Evolutionary conservation across 2,888 invertebrate species (phyloP).

Genomic region (Dicyrtoma fusca): DNA sequence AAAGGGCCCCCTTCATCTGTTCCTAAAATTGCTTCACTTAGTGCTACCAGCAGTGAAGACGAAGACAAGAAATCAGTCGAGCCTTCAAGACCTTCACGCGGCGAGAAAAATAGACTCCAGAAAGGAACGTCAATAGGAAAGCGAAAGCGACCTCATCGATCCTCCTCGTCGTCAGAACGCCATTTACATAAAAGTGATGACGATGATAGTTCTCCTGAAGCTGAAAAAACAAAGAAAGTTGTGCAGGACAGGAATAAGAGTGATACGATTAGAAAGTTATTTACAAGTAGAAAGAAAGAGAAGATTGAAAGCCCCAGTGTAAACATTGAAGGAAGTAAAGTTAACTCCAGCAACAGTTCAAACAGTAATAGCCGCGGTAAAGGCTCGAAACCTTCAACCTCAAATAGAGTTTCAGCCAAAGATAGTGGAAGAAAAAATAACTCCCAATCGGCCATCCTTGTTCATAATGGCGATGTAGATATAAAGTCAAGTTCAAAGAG

Average conservation of each 20-base stretch:
- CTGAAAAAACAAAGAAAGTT: conserved; percentile 49
- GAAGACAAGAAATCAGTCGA: conserved; percentile 37
- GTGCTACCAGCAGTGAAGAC: conserved; percentile 55
- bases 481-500: conserved; percentile 20
- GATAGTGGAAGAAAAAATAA: conserved; percentile 51
- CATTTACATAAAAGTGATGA: conserved; percentile 37
- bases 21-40: conserved; percentile 42
- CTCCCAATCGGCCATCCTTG: conserved; percentile 28
- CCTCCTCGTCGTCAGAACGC: conserved; percentile 40
- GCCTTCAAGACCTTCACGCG: conserved; percentile 35
- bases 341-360: not conserved
- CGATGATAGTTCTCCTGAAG: conserved; percentile 47
- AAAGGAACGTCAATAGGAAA: conserved; percentile 9
- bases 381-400: conserved; percentile 22
- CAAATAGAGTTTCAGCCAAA: conserved; percentile 55
- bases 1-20: conserved; percentile 43
- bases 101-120: conserved; percentile 39
- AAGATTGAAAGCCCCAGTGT: conserved; percentile 51
- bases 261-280: conserved; percentile 53
- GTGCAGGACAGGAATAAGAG: conserved; percentile 52
- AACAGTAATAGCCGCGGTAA: conserved; percentile 6
- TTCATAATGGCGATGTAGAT: conserved; percentile 52
- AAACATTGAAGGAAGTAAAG: conserved; percentile 25
- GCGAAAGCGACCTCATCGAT: conserved; percentile 36
- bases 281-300: conserved; percentile 42